A percentile compares a stretch with the other conserved stretches of the same genome.
Conservation (phyloP, 2,888 invertebrate genomes). For the Hesperia comma region DNA sequence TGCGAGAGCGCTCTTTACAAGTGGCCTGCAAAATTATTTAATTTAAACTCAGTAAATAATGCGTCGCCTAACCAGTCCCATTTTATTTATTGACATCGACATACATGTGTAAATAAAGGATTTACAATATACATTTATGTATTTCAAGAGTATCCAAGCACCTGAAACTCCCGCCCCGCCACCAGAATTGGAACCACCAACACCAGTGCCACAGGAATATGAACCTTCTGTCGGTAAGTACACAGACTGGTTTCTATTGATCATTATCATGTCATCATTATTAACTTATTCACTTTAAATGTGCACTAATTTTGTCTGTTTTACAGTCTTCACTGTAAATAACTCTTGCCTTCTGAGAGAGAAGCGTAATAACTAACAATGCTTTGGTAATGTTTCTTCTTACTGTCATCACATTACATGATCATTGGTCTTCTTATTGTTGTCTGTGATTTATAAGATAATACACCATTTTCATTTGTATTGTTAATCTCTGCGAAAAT, state of each 20-base stretch:
- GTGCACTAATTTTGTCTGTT: slow-evolving; percentile 8
- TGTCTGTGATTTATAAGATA: slow-evolving; percentile 15
- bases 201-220: slow-evolving; percentile 80
- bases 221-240: slow-evolving; percentile 77
- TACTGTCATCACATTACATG: neutral
- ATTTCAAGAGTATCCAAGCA: slow-evolving; percentile 55
- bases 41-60: too few relatives aligned
- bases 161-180: slow-evolving; percentile 72
- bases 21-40: too few relatives aligned
- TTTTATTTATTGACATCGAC: too few relatives aligned
- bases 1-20: too few relatives aligned
- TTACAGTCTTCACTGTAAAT: slow-evolving; percentile 17
- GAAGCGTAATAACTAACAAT: slow-evolving; percentile 24
- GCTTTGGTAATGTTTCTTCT: slow-evolving; percentile 46
- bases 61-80: too few relatives aligned
- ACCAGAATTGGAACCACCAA: slow-evolving; percentile 73
- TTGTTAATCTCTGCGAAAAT: slow-evolving; percentile 20
- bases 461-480: slow-evolving; percentile 10
- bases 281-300: neutral
- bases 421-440: slow-evolving; percentile 1
- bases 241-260: neutral
- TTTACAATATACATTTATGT: neutral
- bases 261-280: neutral
- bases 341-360: neutral
- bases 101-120: too few relatives aligned